Conservation (phyloP, 2,113 vertebrate genomes). For the Bombycilla garrulus region DNA sequence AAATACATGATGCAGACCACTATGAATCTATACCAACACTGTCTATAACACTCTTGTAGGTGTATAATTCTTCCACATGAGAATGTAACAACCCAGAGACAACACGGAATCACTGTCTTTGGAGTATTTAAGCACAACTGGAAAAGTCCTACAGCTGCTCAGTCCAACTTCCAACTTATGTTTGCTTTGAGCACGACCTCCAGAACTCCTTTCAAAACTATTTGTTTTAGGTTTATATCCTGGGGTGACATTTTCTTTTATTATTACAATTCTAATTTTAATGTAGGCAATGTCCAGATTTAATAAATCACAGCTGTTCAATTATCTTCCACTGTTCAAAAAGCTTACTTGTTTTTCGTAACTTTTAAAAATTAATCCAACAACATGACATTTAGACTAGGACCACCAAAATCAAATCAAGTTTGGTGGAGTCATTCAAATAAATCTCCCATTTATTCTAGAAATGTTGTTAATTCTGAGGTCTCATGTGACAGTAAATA, state of each 20-base stretch:
- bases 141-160: background rate
- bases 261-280: background rate
- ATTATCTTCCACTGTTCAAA: background rate
- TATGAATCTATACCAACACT: background rate
- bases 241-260: background rate
- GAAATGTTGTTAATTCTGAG: background rate
- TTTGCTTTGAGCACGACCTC: background rate
- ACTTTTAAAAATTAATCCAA: background rate
- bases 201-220: background rate
- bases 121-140: background rate
- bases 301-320: background rate
- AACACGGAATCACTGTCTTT: background rate
- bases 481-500: background rate
- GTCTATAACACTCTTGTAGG: background rate
- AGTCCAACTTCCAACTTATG: background rate
- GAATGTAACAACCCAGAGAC: background rate
- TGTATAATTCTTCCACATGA: background rate
- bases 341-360: background rate
- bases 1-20: background rate
- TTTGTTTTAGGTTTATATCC: background rate
- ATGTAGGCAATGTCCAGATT: background rate
- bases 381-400: background rate
- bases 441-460: background rate
- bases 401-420: background rate
- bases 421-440: background rate